These are phyloP conservation scores for Scaeva pyrastri DNA, from an alignment of 2,888 invertebrate species.

Conservation along the genomic window DNA sequence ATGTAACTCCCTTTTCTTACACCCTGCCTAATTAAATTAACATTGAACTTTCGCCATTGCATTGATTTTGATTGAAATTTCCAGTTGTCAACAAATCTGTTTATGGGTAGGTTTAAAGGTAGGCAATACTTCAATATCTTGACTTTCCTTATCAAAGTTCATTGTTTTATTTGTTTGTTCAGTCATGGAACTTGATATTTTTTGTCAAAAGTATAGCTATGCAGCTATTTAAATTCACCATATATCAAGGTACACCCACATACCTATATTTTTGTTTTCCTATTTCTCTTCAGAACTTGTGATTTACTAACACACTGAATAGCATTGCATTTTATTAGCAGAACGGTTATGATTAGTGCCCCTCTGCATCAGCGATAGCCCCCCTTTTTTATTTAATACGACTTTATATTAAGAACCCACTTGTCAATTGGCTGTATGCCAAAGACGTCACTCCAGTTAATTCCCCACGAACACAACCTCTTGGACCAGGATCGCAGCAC, in stretches of 20 bases:
- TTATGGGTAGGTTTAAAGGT: background rate
- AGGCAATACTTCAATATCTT: background rate
- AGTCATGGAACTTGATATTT: background rate
- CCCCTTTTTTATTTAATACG: background rate
- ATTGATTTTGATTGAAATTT: background rate
- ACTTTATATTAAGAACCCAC: background rate
- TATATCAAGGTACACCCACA: too few relatives aligned
- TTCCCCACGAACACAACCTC: background rate
- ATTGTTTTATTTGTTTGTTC: background rate
- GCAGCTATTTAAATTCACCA: too few relatives aligned
- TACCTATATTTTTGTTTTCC: background rate
- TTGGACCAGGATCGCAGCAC: background rate
- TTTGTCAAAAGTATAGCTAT: too few relatives aligned
- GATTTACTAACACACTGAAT: background rate
- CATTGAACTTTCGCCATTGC: background rate
- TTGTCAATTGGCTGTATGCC: slow-evolving; percentile 59
- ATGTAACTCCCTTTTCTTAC: too few relatives aligned
- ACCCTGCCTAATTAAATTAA: background rate
- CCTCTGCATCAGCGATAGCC: background rate
- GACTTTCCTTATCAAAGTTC: slow-evolving; percentile 7
- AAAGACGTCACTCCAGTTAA: slow-evolving; percentile 59
- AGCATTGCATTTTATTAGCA: background rate
- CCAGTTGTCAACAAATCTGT: background rate
- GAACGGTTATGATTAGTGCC: background rate
- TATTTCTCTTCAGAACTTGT: background rate